Evolutionary conservation across 2,113 vertebrate genomes (phyloP), one percentile per base, ranked within the genome.

Genomic region (Burhinus oedicnemus): DNA sequence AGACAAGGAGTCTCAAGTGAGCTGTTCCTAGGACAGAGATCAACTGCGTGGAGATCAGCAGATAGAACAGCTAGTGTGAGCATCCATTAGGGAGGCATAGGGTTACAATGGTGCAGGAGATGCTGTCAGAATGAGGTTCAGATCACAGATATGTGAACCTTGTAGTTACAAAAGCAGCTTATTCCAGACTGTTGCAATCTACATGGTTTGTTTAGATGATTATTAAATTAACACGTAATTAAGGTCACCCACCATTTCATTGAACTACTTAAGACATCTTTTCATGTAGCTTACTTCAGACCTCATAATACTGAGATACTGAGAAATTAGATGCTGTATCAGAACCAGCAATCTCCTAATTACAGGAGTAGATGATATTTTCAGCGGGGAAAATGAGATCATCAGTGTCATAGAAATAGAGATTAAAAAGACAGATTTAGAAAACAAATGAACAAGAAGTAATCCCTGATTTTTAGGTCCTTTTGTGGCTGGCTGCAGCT

Each of bases 401-500:
- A 94, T 95, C 95, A 96, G n/a, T 94, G 82, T 96, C 89, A 96
- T 87, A 96, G 94, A 96, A 96, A 96, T 61, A 88, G 61, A 93
- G 91, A 94, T 94, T 95, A 93, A 96, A 91, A 76, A 76, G 74
- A 87, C 87, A 91, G 83, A 91, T 95, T 89, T 94, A 90, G 94
- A 91, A 96, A 96, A 96, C 87, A 96, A 97, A 94, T 4, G 34
- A 96, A 94, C 87, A 93, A 84, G 89, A 95, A 78, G 91, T 93
- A 96, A 96, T 97, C 94, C 95, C 84, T 84, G 82, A 30, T 91
- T 91, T 96, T 93, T 91, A 93, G 66, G 82, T 90, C 87, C 75
- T 94, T 92, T 94, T 91, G 70, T 93, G 85, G 78, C 84, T 93
- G 91, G 40, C 82, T 96, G 87, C 95, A 96, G 93, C 92, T 95